These are phyloP conservation scores for Chionis minor DNA, from an alignment of 2,113 vertebrate genomes.

Conservation along the genomic window DNA sequence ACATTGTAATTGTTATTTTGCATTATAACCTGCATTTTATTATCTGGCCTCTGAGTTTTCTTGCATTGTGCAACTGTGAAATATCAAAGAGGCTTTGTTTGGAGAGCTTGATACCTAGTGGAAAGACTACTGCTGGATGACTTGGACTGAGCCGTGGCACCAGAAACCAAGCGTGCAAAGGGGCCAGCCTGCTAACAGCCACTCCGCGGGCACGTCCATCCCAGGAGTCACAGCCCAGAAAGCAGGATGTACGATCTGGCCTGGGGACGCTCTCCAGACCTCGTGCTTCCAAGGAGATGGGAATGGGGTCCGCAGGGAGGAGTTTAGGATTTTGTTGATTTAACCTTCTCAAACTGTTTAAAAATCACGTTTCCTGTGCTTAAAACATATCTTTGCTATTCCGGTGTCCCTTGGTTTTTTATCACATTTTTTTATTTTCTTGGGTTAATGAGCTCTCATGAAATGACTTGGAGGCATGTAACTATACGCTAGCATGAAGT, in stretches of 20 bases:
- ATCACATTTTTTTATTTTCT: neutral
- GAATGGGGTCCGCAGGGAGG: neutral
- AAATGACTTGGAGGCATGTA: neutral
- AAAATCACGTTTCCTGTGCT: slow-evolving; percentile 44
- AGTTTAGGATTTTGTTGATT: slow-evolving; percentile 39
- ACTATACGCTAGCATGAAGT: neutral
- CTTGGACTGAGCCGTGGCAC: neutral
- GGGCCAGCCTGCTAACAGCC: neutral
- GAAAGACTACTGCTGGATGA: neutral
- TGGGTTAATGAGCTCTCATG: neutral
- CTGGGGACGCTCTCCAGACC: slow-evolving; percentile 5
- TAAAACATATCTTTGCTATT: slow-evolving; percentile 16
- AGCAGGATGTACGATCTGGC: neutral
- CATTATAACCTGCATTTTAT: neutral
- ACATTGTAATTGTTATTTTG: neutral
- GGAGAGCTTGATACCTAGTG: neutral
- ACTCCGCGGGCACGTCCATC: neutral
- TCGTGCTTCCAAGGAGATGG: neutral
- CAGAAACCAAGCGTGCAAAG: neutral
- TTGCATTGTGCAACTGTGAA: neutral
- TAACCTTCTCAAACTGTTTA: slow-evolving; percentile 51
- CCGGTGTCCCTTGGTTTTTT: neutral
- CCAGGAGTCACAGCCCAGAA: neutral
- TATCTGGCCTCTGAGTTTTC: neutral
- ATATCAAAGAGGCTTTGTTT: neutral